Conservation (phyloP, 1,140 invertebrate genomes). For the Meloidogyne chitwoodi region DNA sequence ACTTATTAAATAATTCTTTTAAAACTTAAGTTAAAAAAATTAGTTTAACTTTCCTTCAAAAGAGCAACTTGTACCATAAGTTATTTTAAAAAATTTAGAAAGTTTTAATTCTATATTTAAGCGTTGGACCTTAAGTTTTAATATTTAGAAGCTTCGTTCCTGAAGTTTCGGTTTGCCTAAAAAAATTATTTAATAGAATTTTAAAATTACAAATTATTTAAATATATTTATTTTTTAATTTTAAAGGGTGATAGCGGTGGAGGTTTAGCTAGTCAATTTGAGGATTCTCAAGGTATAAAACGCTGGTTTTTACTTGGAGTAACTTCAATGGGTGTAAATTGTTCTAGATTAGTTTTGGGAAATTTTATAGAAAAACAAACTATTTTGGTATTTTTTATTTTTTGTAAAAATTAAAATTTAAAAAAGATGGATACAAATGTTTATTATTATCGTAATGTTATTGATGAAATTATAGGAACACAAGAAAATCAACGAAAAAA, state of each 20-base stretch:
- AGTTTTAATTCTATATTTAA: no score
- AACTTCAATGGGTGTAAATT: background rate
- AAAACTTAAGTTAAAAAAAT: no score
- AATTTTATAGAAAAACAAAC: background rate
- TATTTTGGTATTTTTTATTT: background rate
- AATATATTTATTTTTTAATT: no score
- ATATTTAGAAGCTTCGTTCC: no score
- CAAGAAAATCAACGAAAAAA: background rate
- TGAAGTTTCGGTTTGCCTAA: no score
- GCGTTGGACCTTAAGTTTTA: no score
- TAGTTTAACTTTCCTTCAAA: no score
- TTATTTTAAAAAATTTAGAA: no score
- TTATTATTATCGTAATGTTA: background rate
- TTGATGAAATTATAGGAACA: background rate
- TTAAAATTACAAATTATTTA: background rate
- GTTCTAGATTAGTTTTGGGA: background rate
- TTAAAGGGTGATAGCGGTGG: slow-evolving; percentile 16
- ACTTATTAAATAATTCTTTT: no score
- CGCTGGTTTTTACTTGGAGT: slow-evolving; percentile 7
- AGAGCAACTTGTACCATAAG: no score
- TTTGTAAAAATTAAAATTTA: background rate
- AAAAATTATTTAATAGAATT: no score
- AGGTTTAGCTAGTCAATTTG: slow-evolving; percentile 3
- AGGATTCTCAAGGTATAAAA: background rate
- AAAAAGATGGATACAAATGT: background rate